phyloP scores from a whole-genome alignment of 2,797 vertebrate genomes.

The Chromis chromis region DNA sequence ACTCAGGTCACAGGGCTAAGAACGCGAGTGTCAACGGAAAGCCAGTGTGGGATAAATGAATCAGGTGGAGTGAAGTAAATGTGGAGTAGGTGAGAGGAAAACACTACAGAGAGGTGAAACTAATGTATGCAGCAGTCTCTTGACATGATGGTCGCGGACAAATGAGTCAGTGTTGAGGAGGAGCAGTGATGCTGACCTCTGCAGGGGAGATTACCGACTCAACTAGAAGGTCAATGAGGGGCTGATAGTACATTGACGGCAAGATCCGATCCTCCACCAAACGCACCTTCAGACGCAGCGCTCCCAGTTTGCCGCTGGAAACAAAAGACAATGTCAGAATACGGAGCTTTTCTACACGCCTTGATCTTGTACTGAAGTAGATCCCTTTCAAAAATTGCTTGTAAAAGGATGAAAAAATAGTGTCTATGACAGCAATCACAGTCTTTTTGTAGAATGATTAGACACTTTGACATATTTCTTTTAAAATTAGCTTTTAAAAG shows the following conservation, averaged over 20 bases:
- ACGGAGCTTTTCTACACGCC: not conserved
- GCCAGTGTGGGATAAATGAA: not conserved
- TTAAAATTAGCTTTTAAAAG: not conserved
- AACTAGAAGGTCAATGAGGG: conserved; percentile 89
- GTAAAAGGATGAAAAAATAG: not conserved
- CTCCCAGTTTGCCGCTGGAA: conserved; percentile 89
- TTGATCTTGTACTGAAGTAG: not conserved
- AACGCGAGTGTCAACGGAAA: not conserved
- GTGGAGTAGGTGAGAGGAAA: not conserved
- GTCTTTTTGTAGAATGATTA: not conserved
- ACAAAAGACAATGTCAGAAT: conserved; percentile 6
- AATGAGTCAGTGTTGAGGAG: conserved; percentile 24
- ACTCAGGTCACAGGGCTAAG: conserved; percentile 3
- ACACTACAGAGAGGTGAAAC: not conserved
- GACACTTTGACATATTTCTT: not conserved
- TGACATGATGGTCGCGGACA: conserved; percentile 16
- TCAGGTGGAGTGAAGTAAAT: not conserved
- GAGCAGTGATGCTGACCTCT: conserved; percentile 81
- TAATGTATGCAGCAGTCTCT: conserved; percentile 23
- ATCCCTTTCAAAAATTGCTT: not conserved
- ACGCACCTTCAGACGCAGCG: conserved; percentile 89
- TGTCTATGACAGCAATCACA: not conserved
- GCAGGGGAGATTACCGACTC: conserved; percentile 86
- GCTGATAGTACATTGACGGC: conserved; percentile 88
- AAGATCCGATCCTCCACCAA: conserved; percentile 90